Percentiles rank a stretch among this genome's conserved stretches.
phyloP scores from a whole-genome alignment of 2,797 vertebrate species.

The Babyrousa celebensis region DNA sequence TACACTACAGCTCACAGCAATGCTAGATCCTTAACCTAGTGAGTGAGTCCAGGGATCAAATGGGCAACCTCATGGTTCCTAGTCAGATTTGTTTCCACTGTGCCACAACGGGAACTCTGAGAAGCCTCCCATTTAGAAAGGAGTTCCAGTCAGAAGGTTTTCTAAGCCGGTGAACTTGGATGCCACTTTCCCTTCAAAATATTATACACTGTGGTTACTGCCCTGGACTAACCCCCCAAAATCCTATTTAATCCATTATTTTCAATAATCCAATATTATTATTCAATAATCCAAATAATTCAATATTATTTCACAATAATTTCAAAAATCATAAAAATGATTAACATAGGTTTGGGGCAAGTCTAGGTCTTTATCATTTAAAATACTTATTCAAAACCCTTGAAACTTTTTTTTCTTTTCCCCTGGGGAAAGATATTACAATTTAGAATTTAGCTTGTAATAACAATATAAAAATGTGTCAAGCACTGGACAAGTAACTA shows the following conservation, averaged over 20 bases:
- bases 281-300: not conserved
- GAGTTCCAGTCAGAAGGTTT: slow-evolving; percentile 54
- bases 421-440: not conserved
- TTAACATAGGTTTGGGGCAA: not conserved
- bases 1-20: no score
- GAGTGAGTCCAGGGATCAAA: no score
- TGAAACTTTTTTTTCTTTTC: not conserved
- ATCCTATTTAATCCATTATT: slow-evolving; percentile 60
- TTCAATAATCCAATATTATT: slow-evolving; percentile 43
- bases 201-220: slow-evolving; percentile 2
- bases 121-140: not conserved
- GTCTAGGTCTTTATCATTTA: slow-evolving; percentile 44
- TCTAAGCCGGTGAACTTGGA: not conserved
- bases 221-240: not conserved
- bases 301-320: slow-evolving; percentile 42
- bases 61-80: no score
- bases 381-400: slow-evolving; percentile 56
- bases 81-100: no score
- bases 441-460: slow-evolving; percentile 31
- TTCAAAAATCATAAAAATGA: not conserved
- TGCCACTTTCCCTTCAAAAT: slow-evolving; percentile 59
- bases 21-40: no score
- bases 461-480: not conserved
- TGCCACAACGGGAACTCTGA: not conserved
- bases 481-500: not conserved